phyloP scores from a whole-genome alignment of 2,888 invertebrate species.

The Trilocha varians region DNA sequence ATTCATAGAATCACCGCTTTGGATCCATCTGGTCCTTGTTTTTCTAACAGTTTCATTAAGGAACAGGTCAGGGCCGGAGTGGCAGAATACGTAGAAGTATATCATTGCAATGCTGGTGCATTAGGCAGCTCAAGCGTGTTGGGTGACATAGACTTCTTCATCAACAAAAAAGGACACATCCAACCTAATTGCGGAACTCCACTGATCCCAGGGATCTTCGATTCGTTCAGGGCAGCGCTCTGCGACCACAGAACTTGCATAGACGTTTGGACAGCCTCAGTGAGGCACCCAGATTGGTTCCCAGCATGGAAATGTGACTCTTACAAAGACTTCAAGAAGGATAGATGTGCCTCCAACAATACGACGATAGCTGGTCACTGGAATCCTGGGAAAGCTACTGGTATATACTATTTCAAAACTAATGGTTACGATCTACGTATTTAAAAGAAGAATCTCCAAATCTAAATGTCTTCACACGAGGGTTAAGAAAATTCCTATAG shows the following conservation, averaged over 20 bases:
- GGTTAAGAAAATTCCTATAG: no score
- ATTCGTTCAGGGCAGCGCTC: slow-evolving; percentile 49
- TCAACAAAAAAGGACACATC: slow-evolving; percentile 70
- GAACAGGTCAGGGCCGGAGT: slow-evolving; percentile 68
- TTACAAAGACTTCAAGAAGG: slow-evolving; percentile 40
- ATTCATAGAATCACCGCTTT: slow-evolving; percentile 50
- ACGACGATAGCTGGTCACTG: slow-evolving; percentile 48
- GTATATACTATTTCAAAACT: slow-evolving; percentile 53
- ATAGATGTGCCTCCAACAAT: slow-evolving; percentile 34
- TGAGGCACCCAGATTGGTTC: slow-evolving; percentile 40
- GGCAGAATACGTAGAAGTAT: slow-evolving; percentile 73
- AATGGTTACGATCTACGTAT: slow-evolving; percentile 26
- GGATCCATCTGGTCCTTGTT: slow-evolving; percentile 64
- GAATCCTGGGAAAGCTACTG: slow-evolving; percentile 52
- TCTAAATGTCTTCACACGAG: no score
- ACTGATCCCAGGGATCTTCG: slow-evolving; percentile 44
- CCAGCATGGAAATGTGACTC: slow-evolving; percentile 47
- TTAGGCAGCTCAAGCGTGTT: slow-evolving; percentile 62
- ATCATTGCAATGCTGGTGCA: slow-evolving; percentile 74
- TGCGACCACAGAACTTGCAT: slow-evolving; percentile 56
- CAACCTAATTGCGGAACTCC: slow-evolving; percentile 71
- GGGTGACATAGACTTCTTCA: slow-evolving; percentile 73
- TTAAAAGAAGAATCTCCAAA: no score
- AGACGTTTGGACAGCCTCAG: slow-evolving; percentile 46
- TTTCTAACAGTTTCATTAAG: slow-evolving; percentile 43